Base-by-base conservation (phyloP, 2,797 vertebrate species). In the Pipistrellus pipistrellus region DNA sequence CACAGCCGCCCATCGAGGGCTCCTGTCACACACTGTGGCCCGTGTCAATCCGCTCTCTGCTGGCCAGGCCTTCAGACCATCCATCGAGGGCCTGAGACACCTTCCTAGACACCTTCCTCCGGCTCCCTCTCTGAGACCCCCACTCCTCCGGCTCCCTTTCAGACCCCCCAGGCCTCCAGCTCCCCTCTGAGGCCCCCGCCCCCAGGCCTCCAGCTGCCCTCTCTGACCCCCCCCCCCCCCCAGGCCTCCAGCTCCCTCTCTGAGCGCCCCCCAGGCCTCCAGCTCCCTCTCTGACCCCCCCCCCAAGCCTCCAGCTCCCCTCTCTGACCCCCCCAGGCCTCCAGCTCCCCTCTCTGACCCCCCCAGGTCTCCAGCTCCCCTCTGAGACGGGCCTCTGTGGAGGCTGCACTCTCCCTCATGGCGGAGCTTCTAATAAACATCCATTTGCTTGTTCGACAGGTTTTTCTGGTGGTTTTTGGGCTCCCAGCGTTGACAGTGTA, bases 391-490 rank as follows among this genome's bases (percentile, higher is more conserved):
- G 48, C 44, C 46, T 30, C 44, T 10, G 6, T 32, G 27, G 1
- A 12, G 44, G 18, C 35, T 27, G 30, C 7, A 18, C 6, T 27
- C 30, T 59, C 32, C 44, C 9, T 20, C 38, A 78, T 14, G 51
- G 57, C 30, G 14, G 62, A 20, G 10, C 57, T 73, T 35, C 62
- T 62, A 9, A 59, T 17, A 23, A 80, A 72, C 30, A 48, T 48
- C 46, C 46, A 14, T 32, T 21, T 15, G 44, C 89, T 80, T 21
- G 87, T 76, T 53, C 12, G 25, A 59, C 78, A 81, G 86, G 93
- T 95, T 88, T 92, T 93, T 91, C 93, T 69, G 41, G 96, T 72
- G 27, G 51, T 75, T n/a, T 82, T 44, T 27, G 48, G 55, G 48
- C n/a, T 88, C 41, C 62, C 55, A 20, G 13, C 10, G 27, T 48